Evolutionary conservation across 2,113 vertebrate genomes (phyloP).

Genomic region (Helogale parvula): DNA sequence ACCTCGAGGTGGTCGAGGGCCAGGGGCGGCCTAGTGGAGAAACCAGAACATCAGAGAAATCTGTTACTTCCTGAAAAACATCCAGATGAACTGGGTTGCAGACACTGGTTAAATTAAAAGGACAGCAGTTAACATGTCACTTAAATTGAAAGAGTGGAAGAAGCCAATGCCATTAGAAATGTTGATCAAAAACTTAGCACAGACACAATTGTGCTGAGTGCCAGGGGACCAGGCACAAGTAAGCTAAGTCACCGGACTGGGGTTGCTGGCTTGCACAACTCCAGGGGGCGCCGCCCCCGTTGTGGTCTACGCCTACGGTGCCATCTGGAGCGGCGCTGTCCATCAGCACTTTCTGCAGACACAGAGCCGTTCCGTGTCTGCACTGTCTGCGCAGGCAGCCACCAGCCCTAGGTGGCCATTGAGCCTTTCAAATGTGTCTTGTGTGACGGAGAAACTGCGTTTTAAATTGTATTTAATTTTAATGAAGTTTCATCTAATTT

Average conservation of each 20-base stretch:
- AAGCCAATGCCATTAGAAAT: not conserved
- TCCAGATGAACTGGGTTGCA: not conserved
- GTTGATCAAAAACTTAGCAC: not conserved
- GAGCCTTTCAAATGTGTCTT: not conserved
- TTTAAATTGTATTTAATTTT: not conserved
- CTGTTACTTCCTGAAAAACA: not conserved
- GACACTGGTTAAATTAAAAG: not conserved
- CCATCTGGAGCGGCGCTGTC: no score
- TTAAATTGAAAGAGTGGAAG: not conserved
- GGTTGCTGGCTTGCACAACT: not conserved
- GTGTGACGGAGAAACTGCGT: not conserved
- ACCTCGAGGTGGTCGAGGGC: not conserved
- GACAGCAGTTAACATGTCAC: not conserved
- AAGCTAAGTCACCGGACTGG: not conserved
- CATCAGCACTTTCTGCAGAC: not conserved
- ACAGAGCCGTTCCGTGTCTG: not conserved
- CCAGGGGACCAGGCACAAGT: not conserved
- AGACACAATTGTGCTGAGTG: not conserved
- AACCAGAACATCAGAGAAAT: not conserved
- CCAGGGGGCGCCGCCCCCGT: accelerated
- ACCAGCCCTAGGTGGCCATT: not conserved
- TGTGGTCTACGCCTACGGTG: accelerated
- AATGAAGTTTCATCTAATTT: not conserved
- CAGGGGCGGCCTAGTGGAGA: accelerated
- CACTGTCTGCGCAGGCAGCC: not conserved